A percentile compares a stretch with the other conserved stretches of the same genome.
Conservation (phyloP, 1,140 invertebrate species). For the Calephelis nemesis region DNA sequence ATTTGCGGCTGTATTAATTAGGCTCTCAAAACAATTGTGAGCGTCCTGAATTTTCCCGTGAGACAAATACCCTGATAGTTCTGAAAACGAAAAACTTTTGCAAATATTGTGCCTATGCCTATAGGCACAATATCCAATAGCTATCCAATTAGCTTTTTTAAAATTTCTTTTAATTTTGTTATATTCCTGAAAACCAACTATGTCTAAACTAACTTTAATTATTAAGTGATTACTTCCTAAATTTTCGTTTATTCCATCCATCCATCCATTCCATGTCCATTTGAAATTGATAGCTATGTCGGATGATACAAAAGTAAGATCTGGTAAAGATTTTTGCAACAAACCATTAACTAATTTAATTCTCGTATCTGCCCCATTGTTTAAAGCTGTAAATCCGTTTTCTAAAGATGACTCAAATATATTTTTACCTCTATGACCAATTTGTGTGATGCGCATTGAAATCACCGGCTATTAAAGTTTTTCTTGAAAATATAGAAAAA, state of each 20-base stretch:
- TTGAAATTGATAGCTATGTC: neutral
- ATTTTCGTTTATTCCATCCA: neutral
- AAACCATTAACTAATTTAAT: neutral
- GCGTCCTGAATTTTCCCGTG: neutral
- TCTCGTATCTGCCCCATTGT: neutral
- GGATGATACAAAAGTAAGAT: neutral
- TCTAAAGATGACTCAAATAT: constrained; percentile 6
- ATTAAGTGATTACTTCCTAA: neutral
- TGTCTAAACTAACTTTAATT: neutral
- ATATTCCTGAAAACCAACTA: neutral
- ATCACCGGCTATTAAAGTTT: neutral
- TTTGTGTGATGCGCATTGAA: neutral
- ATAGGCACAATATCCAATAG: no score
- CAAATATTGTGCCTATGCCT: neutral
- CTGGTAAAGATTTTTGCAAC: constrained; percentile 5
- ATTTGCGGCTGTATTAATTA: neutral
- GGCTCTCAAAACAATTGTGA: neutral
- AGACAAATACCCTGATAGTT: neutral
- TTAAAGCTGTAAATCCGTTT: neutral
- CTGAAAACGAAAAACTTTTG: neutral
- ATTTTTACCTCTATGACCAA: neutral
- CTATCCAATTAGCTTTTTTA: neutral
- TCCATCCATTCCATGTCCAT: no score
- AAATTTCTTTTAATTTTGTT: neutral
- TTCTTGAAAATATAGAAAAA: neutral